Evolutionary conservation across 2,113 vertebrate genomes (phyloP).

Genomic region (Gymnocephalus cernua): DNA sequence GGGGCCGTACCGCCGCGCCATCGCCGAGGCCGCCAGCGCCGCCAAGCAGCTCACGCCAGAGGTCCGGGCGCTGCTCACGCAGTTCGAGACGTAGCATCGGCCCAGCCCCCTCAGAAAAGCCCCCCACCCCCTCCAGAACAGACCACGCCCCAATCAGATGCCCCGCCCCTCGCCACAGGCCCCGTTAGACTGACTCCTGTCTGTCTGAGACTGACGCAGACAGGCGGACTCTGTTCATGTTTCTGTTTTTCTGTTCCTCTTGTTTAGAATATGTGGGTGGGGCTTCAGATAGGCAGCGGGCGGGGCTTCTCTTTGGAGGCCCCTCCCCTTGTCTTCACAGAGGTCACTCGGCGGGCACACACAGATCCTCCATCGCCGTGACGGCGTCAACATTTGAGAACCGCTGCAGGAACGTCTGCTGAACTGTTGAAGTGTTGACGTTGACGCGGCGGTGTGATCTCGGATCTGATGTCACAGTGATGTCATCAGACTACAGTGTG

Average conservation of each 20-base stretch:
- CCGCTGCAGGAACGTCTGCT: too few relatives aligned
- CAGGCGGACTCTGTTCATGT: neutral
- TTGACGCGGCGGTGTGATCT: too few relatives aligned
- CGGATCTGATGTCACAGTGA: neutral
- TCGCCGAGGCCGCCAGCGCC: constrained; percentile 96
- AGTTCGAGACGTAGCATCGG: constrained; percentile 91
- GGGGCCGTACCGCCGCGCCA: constrained; percentile 97
- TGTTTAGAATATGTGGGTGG: constrained; percentile 12
- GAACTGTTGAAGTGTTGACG: too few relatives aligned
- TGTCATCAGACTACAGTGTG: neutral
- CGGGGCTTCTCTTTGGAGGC: neutral
- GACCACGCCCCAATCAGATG: constrained; percentile 34
- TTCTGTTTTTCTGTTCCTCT: constrained; percentile 32
- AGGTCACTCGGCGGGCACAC: too few relatives aligned
- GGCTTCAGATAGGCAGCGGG: constrained; percentile 6
- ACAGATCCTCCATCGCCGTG: too few relatives aligned
- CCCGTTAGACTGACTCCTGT: neutral
- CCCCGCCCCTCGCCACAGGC: neutral
- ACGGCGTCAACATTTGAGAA: too few relatives aligned
- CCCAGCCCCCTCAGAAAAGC: neutral
- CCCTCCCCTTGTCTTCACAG: neutral
- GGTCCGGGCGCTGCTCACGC: constrained; percentile 96
- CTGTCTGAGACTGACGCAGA: neutral
- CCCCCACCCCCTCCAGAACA: neutral
- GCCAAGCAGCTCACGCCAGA: constrained; percentile 98